These are phyloP conservation scores for Pandemis cinnamomeana DNA, from an alignment of 2,888 invertebrate species.

Conservation along the genomic window DNA sequence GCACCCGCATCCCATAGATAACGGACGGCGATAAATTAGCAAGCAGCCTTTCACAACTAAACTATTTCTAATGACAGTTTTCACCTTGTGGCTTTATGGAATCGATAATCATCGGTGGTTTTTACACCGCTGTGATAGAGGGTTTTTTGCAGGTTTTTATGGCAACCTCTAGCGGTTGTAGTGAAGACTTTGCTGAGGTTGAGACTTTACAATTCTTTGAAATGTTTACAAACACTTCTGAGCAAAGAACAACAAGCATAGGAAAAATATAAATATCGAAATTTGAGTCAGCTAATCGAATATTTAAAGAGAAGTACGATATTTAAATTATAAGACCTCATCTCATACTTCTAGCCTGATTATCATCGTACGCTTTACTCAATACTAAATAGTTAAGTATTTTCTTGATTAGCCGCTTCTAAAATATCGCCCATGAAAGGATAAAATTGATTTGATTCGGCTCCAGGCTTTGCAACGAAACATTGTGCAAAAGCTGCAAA, in stretches of 20 bases:
- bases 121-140: conserved; percentile 27
- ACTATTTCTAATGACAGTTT: conserved; percentile 66
- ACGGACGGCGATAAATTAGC: conserved; percentile 79
- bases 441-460: neutral
- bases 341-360: no score
- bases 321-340: no score
- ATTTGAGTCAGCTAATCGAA: no score
- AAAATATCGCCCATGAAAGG: neutral
- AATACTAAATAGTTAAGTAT: neutral
- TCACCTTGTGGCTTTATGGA: conserved; percentile 74
- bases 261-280: no score
- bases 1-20: conserved; percentile 79
- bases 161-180: neutral
- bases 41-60: conserved; percentile 76
- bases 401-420: neutral
- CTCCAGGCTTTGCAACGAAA: neutral
- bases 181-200: neutral
- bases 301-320: no score
- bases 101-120: conserved; percentile 47
- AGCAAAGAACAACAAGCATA: no score
- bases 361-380: no score
- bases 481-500: conserved; percentile 15
- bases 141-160: neutral
- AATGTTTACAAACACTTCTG: no score
- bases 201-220: neutral